These are phyloP conservation scores for Stomatorhinus walkeri DNA, from an alignment of 2,797 vertebrate species.

Conservation along the genomic window DNA sequence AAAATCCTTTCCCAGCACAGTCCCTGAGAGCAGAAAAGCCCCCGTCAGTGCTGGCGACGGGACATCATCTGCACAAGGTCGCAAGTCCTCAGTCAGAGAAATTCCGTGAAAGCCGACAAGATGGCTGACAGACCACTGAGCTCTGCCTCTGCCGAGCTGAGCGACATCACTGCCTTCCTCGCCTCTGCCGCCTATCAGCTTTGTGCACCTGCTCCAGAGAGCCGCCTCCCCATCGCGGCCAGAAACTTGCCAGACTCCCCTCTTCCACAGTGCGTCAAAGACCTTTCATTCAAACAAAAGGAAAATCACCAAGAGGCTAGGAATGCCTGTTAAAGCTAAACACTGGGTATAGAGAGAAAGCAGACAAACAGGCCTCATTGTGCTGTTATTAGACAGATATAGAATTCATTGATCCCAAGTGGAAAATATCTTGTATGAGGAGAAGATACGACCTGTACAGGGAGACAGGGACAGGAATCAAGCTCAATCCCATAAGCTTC, in stretches of 20 bases:
- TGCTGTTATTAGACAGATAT: background rate
- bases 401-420: background rate
- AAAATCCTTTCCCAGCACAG: background rate
- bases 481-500: background rate
- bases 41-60: background rate
- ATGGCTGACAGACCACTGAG: background rate
- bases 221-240: slow-evolving; percentile 54
- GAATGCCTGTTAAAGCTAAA: background rate
- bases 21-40: background rate
- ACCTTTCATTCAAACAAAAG: background rate
- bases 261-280: background rate
- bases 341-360: background rate
- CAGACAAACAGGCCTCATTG: background rate
- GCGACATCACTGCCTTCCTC: background rate
- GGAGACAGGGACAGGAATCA: background rate
- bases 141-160: background rate
- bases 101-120: background rate
- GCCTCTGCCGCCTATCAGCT: background rate
- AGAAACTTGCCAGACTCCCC: slow-evolving; percentile 65
- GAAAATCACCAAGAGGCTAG: background rate
- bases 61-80: background rate
- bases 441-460: background rate
- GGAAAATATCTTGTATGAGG: background rate
- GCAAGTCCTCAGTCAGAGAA: background rate
- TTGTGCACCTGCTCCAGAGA: background rate